phyloP scores from a whole-genome alignment of 2,888 invertebrate species.

The Allophyes oxyacanthae region DNA sequence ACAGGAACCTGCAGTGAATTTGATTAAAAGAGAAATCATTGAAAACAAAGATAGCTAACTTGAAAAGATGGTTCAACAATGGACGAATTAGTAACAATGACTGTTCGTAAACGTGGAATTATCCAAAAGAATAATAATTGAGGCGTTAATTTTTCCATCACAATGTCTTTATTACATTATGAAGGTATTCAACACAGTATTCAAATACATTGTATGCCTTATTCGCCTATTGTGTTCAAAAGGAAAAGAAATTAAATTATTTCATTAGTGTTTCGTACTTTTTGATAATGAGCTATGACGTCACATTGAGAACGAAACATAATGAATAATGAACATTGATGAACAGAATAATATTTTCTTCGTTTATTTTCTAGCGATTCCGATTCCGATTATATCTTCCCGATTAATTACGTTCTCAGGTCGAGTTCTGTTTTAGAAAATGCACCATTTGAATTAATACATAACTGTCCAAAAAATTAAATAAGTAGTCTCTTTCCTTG shows the following conservation, averaged over 20 bases:
- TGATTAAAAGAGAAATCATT: conserved; percentile 51
- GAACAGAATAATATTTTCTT: too few relatives aligned
- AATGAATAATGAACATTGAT: too few relatives aligned
- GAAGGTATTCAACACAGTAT: conserved; percentile 1
- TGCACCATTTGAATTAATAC: too few relatives aligned
- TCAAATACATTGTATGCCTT: conserved; percentile 21
- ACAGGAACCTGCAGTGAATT: conserved; percentile 31
- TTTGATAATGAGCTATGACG: conserved; percentile 10
- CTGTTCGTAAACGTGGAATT: conserved; percentile 40
- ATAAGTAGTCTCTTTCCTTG: too few relatives aligned
- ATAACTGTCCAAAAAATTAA: too few relatives aligned
- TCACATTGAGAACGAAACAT: not conserved
- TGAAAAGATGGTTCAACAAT: conserved; percentile 51
- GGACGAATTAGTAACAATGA: conserved; percentile 54
- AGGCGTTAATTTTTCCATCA: conserved; percentile 29
- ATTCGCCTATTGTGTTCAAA: conserved; percentile 22
- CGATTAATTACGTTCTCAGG: too few relatives aligned
- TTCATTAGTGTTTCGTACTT: conserved; percentile 16
- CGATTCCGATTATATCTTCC: too few relatives aligned
- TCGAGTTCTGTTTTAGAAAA: too few relatives aligned
- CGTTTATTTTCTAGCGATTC: too few relatives aligned
- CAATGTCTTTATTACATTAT: conserved; percentile 35
- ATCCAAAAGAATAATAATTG: conserved; percentile 46
- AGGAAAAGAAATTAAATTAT: conserved; percentile 23
- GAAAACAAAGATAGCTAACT: conserved; percentile 44